Evolutionary conservation across 2,113 vertebrate species (phyloP), one percentile per base, ranked within the genome.

Genomic region (Daubentonia madagascariensis): DNA sequence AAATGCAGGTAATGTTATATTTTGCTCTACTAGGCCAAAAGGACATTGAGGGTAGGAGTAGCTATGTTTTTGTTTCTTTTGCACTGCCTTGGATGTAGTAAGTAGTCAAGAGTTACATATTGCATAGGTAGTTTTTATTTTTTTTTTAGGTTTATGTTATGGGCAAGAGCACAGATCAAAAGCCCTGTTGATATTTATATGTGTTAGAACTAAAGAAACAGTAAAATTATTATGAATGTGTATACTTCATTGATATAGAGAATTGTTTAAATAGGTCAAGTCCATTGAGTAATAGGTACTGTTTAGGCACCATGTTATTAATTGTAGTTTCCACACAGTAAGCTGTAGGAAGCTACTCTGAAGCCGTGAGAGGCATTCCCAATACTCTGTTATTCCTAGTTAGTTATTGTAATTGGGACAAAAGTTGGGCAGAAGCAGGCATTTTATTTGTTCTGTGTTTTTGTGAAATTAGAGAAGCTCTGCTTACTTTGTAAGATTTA

Each of bases 401-500:
- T 52, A 5, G 23, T 67, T 48, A 0, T 93, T 96, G 28, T 68
- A 14, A 48, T 10, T 83, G 35, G 45, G 37, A 85, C 22, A 32
- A 57, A 63, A 50, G 28, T 68, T 94, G 28, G 30, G 35, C 37
- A 79, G 37, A 81, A 91, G 22, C 30, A 65, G 40, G 50, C 54
- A 30, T 85, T 79, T 87, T 40, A 43, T 75, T 95, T 87, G 18
- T 93, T 94, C 37, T 86, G 57, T 35, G 6, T 84, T 89, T 94
- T 86, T 75, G 70, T 89, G n/a, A 90, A 43, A 63, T 54, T 90
- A 65, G 68, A 85, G 89, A 90, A 75, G 6, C 30, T 50, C 18
- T 85, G 35, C 43, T 90, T 61, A 48, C 50, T 81, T 96, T 87
- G 45, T 28, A 70, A 85, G 57, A 67, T 68, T 90, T 78, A 45